Evolutionary conservation across 1,140 invertebrate genomes (phyloP).

Genomic region (Oedothorax gibbosus): DNA sequence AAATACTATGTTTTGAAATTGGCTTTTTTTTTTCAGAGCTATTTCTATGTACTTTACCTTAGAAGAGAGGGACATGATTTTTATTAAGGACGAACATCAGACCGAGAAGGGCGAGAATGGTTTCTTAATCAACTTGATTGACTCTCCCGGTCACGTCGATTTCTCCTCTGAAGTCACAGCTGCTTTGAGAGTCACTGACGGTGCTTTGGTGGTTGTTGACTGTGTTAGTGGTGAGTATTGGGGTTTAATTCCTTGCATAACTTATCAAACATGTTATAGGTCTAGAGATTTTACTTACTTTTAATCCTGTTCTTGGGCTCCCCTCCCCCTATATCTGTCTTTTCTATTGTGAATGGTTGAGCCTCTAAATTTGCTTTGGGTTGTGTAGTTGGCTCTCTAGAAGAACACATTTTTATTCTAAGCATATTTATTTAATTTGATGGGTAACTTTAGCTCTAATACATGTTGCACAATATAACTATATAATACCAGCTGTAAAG

Average conservation of each 20-base stretch:
- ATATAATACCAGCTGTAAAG: too few species aligned
- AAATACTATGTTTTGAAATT: not conserved
- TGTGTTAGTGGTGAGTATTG: conserved; percentile 72
- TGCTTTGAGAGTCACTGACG: conserved; percentile 76
- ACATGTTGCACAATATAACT: too few species aligned
- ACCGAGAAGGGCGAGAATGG: conserved; percentile 68
- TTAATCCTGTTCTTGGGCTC: not conserved
- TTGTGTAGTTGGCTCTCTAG: too few species aligned
- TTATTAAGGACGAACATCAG: conserved; percentile 66
- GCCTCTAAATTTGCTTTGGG: too few species aligned
- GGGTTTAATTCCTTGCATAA: too few species aligned
- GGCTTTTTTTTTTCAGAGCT: conserved; percentile 67
- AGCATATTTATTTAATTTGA: too few species aligned
- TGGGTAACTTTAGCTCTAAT: too few species aligned
- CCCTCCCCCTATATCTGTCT: too few species aligned
- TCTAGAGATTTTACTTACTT: too few species aligned
- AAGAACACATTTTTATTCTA: too few species aligned
- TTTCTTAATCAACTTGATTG: conserved; percentile 76
- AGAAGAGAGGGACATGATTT: conserved; percentile 69
- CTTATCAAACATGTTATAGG: too few species aligned
- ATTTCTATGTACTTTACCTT: conserved; percentile 75
- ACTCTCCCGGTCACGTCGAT: conserved; percentile 76
- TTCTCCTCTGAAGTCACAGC: conserved; percentile 76
- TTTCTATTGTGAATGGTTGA: too few species aligned
- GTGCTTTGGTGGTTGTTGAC: conserved; percentile 75